Conservation (phyloP, 2,113 vertebrate genomes). For the Percopsis transmontana region DNA sequence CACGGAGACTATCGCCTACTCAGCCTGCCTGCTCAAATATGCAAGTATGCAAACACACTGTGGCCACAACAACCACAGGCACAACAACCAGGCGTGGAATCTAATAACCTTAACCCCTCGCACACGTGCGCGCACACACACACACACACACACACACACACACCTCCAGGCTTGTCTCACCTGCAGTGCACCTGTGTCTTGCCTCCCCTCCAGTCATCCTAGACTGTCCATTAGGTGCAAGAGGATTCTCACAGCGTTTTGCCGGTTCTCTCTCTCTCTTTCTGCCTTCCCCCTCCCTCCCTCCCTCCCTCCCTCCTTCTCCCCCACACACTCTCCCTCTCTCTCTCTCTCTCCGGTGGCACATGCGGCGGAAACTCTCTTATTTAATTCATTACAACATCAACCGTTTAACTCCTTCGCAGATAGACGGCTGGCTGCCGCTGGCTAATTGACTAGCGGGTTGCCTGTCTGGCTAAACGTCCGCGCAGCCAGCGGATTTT, state of each 20-base stretch:
- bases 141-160: slow-evolving; percentile 7
- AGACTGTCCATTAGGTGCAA: slow-evolving; percentile 73
- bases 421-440: slow-evolving; percentile 65
- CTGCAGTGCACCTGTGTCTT: slow-evolving; percentile 71
- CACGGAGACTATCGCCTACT: slow-evolving; percentile 18
- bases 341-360: slow-evolving; percentile 52
- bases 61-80: slow-evolving; percentile 61
- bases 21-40: slow-evolving; percentile 35
- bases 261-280: slow-evolving; percentile 49
- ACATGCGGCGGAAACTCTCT: slow-evolving; percentile 74
- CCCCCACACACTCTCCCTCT: slow-evolving; percentile 24
- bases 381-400: slow-evolving; percentile 85
- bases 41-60: slow-evolving; percentile 49
- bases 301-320: slow-evolving; percentile 40
- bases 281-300: slow-evolving; percentile 25
- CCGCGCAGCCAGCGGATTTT: slow-evolving; percentile 47
- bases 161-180: slow-evolving; percentile 58
- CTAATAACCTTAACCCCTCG: slow-evolving; percentile 29
- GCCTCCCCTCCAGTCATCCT: slow-evolving; percentile 68
- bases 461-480: slow-evolving; percentile 54
- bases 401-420: slow-evolving; percentile 74
- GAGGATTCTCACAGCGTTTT: slow-evolving; percentile 64
- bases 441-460: slow-evolving; percentile 72
- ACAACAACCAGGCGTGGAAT: slow-evolving; percentile 62
- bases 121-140: slow-evolving; percentile 2